phyloP scores from a whole-genome alignment of 2,113 vertebrate genomes.

The Indri indri region DNA sequence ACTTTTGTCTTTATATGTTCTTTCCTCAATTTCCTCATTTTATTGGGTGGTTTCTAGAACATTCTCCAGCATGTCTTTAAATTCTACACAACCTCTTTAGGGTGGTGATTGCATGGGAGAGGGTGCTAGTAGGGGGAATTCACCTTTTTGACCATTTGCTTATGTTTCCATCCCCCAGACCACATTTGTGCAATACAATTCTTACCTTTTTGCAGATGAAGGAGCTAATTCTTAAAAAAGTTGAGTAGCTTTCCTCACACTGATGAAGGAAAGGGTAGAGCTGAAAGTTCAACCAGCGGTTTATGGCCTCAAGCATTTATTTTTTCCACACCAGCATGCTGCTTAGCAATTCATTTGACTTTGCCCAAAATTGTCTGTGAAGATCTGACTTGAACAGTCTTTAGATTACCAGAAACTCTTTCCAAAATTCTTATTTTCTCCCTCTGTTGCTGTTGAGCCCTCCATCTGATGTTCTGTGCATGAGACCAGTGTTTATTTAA shows the following conservation, averaged over 20 bases:
- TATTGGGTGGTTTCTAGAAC: neutral
- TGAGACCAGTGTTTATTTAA: neutral
- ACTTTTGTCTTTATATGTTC: neutral
- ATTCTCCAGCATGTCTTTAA: neutral
- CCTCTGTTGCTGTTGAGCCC: neutral
- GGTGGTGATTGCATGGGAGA: neutral
- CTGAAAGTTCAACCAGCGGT: neutral
- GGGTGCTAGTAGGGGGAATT: neutral
- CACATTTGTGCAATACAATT: neutral
- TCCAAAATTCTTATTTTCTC: neutral
- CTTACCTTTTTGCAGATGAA: neutral
- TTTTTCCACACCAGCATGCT: neutral
- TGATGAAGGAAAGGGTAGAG: neutral
- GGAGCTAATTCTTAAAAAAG: neutral
- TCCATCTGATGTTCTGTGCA: slow-evolving; percentile 1
- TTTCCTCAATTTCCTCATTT: slow-evolving; percentile 26
- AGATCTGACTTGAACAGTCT: neutral
- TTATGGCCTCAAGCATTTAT: neutral
- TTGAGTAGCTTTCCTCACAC: neutral
- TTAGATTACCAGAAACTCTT: neutral
- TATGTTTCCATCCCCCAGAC: neutral
- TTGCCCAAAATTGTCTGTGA: neutral
- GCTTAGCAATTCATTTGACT: neutral
- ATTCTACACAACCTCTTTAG: neutral
- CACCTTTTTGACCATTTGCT: neutral